A percentile compares a stretch with the other conserved stretches of the same genome.
phyloP scores from a whole-genome alignment of 2,113 vertebrate species.

The Pycnonotus jocosus region DNA sequence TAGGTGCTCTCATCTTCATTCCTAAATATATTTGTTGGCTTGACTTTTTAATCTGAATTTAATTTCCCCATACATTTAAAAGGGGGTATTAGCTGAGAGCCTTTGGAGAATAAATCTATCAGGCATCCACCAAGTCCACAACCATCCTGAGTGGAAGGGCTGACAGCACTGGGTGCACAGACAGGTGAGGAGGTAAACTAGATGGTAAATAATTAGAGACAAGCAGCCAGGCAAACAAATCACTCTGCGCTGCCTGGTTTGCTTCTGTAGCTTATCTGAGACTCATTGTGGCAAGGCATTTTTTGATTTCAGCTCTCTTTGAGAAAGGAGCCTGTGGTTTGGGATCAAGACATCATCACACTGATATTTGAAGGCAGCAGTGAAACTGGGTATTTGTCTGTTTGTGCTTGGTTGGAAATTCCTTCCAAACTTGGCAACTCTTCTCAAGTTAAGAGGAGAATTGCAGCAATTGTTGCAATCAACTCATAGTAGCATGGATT shows the following conservation, averaged over 20 bases:
- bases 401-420: not conserved
- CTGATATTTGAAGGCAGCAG: not conserved
- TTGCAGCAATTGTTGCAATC: not conserved
- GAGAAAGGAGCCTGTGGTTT: not conserved
- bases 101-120: not conserved
- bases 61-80: not conserved
- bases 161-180: not conserved
- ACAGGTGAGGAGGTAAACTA: not conserved
- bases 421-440: not conserved
- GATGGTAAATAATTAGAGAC: not conserved
- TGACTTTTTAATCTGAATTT: not conserved
- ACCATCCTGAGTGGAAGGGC: not conserved
- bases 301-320: not conserved
- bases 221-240: not conserved
- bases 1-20: not conserved
- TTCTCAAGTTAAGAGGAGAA: not conserved
- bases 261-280: not conserved
- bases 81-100: not conserved
- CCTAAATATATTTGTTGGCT: not conserved
- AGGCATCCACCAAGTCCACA: not conserved
- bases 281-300: not conserved
- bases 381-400: not conserved
- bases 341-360: not conserved
- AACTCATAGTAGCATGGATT: not conserved
- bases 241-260: not conserved